Evolutionary conservation across 1,140 invertebrate genomes (phyloP), one percentile per base, ranked within the genome.

Genomic region (Calephelis nemesis): DNA sequence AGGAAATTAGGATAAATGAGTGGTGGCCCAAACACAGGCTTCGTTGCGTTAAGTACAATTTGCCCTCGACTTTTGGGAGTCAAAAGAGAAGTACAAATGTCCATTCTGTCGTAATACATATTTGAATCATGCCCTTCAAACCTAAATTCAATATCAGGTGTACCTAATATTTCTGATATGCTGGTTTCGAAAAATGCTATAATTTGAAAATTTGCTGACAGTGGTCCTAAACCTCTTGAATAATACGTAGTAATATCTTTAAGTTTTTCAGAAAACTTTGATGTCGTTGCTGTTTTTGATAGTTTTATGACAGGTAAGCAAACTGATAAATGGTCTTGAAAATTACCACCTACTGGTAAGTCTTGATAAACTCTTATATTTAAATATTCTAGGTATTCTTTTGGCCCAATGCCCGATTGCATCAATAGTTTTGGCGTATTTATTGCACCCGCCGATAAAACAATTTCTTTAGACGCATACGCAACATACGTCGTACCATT

Each of bases 1-100:
- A 98, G 90, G 82, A 97, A 98, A 78, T 96, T 96, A 0, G 97
- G 95, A 84, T 97, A 95, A 68, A 99, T 94, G 30, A 95, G 89
- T 0, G 97, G 96, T 77, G 94, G 93, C 15, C 95, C 93, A 47
- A 94, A 93, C 0, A 91, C 50, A 75, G 97, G 96, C 90, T 98
- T 93, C 9, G 93, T 94, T n/a, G 94, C 94, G 63, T 91, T 93
- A 4, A 97, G 84, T 62, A 93, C 92, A 1, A 97, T 73, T 45
- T 93, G 93, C 1, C 97, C 97, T 47, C 93, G 83, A 30, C 95
- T 96, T 82, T 94, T 93, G 0, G 97, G 97, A 71, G 95, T 93
- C 58, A 97, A 92, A 0, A 96, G 80, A 76, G 96, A 95, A 0
- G 95, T 81, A 79, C 92, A 95, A 60, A 95, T 90, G 0, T 90